phyloP scores from a whole-genome alignment of 2,113 vertebrate species.

The Crotalus viridis region DNA sequence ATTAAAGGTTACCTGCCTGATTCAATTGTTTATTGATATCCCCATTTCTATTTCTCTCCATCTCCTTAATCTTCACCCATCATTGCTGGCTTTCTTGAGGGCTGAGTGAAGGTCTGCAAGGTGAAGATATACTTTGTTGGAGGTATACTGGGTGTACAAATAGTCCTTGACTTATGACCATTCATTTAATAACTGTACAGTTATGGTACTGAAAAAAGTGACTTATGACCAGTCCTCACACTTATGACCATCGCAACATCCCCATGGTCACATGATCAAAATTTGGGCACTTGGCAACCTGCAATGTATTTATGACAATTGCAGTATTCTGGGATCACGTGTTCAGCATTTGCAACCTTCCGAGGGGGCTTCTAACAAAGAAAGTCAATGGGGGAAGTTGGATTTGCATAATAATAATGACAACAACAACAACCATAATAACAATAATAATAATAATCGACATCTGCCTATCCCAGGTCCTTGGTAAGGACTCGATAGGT shows the following conservation, averaged over 20 bases:
- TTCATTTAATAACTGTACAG: background rate
- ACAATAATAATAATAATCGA: too few species aligned
- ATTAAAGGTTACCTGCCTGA: background rate
- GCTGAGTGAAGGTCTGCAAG: background rate
- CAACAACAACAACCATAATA: too few species aligned
- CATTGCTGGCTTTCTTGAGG: background rate
- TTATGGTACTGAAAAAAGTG: background rate
- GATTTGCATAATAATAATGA: background rate
- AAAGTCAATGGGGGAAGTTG: background rate
- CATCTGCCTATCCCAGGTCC: too few species aligned
- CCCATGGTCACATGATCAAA: background rate
- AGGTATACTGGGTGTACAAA: background rate
- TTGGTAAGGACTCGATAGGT: too few species aligned
- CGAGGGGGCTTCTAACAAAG: background rate
- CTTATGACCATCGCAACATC: background rate
- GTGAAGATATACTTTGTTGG: background rate
- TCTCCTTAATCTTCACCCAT: background rate
- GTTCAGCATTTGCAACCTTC: background rate
- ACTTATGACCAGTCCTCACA: background rate
- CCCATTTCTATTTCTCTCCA: background rate
- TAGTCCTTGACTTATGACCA: background rate
- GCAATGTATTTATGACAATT: background rate
- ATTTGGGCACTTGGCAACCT: background rate
- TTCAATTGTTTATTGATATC: background rate
- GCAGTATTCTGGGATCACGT: background rate